phyloP scores from a whole-genome alignment of 30 jellyfish, hydroid and myxozoan genomes.

The Clytia hemisphaerica region DNA sequence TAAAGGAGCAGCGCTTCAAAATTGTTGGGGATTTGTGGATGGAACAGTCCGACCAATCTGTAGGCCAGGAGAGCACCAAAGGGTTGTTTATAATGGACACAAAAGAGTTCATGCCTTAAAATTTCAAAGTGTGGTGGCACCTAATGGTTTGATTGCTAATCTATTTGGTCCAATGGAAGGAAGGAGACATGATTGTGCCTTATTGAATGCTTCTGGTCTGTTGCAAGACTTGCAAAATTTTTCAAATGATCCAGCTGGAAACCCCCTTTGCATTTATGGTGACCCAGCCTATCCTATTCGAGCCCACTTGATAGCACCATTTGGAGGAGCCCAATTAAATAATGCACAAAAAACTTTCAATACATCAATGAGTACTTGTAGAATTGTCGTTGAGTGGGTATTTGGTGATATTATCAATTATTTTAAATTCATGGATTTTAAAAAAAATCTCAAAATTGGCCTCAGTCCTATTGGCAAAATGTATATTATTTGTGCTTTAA shows the following conservation, averaged over 20 bases:
- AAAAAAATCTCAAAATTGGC: constrained; percentile 32
- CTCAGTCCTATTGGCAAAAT: constrained; percentile 45
- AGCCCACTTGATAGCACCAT: constrained; percentile 34
- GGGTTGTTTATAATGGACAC: too few relatives aligned
- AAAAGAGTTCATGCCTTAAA: too few relatives aligned
- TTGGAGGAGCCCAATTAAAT: constrained; percentile 3
- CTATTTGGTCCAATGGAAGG: too few relatives aligned
- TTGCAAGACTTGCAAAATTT: too few relatives aligned
- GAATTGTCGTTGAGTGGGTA: constrained; percentile 48
- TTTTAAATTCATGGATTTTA: constrained; percentile 35
- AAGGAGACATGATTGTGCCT: too few relatives aligned
- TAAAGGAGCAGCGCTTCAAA: background rate
- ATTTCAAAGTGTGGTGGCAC: too few relatives aligned
- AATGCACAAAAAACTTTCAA: constrained; percentile 32
- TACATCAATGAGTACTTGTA: constrained; percentile 35
- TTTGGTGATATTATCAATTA: constrained; percentile 43
- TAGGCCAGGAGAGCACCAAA: too few relatives aligned
- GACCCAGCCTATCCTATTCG: constrained; percentile 38
- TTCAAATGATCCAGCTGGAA: constrained; percentile 17
- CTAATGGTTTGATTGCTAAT: too few relatives aligned
- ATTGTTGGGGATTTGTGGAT: too few relatives aligned
- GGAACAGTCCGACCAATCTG: too few relatives aligned
- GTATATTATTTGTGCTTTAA: constrained; percentile 41
- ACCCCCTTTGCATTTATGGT: constrained; percentile 35
- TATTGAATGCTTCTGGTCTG: too few relatives aligned